Evolutionary conservation across 2,797 vertebrate genomes (phyloP).

Genomic region (Notoglanidium macrostoma): DNA sequence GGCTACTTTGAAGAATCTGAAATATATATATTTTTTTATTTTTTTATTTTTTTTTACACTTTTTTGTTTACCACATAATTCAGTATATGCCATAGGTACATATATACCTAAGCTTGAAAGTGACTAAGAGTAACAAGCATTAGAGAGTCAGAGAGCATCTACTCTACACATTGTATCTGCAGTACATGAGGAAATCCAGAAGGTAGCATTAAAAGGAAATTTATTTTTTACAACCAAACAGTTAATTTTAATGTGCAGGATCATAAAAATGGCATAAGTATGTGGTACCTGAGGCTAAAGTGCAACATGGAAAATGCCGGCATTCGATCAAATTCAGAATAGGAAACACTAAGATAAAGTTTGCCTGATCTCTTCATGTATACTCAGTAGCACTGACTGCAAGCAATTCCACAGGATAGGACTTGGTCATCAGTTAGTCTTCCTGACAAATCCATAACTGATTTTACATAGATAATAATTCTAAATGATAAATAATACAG

Average conservation of each 20-base stretch:
- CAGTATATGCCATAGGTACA: too few relatives aligned
- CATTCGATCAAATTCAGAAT: conserved; percentile 52
- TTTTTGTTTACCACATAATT: too few relatives aligned
- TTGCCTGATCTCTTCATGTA: background rate
- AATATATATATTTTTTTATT: too few relatives aligned
- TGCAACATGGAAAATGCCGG: conserved; percentile 66
- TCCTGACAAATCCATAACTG: background rate
- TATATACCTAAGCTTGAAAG: background rate
- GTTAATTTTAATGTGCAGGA: conserved; percentile 81
- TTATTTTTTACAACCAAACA: conserved; percentile 77
- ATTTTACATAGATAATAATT: background rate
- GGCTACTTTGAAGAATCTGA: too few relatives aligned
- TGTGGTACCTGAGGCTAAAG: conserved; percentile 73
- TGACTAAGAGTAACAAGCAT: background rate
- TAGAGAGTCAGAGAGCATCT: background rate
- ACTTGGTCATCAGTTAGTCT: background rate
- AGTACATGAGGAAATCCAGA: conserved; percentile 74
- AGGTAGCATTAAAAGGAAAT: conserved; percentile 75
- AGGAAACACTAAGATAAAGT: conserved; percentile 38
- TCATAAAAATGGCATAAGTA: conserved; percentile 80
- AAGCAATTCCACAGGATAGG: background rate
- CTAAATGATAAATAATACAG: background rate
- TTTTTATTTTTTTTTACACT: too few relatives aligned
- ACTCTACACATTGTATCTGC: conserved; percentile 60
- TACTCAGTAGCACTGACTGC: background rate